These are phyloP conservation scores for Enteromius unitaeniatus DNA, from an alignment of 2,797 vertebrate species.

Conservation along the genomic window DNA sequence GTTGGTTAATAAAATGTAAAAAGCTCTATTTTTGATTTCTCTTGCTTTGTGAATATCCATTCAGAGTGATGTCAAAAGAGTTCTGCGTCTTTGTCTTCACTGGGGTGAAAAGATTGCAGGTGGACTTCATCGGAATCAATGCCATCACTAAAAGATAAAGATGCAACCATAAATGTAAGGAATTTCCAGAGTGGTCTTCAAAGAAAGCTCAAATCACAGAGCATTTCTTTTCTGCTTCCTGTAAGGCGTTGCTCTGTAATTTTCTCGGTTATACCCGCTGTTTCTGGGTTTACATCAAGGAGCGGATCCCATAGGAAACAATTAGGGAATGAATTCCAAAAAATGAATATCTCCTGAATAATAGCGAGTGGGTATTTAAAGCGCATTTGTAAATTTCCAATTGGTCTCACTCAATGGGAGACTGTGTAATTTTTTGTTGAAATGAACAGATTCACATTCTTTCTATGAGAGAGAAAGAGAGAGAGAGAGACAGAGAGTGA, in stretches of 20 bases:
- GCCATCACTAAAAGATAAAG: slow-evolving; percentile 69
- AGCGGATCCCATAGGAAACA: slow-evolving; percentile 56
- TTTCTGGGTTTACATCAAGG: slow-evolving; percentile 69
- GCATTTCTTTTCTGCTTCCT: slow-evolving; percentile 63
- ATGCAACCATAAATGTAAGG: slow-evolving; percentile 75
- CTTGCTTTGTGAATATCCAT: not conserved
- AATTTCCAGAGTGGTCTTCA: slow-evolving; percentile 62
- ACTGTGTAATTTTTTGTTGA: not conserved
- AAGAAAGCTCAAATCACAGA: slow-evolving; percentile 69
- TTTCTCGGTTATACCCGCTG: slow-evolving; percentile 68
- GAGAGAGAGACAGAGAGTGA: slow-evolving; percentile 62
- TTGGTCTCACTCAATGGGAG: slow-evolving; percentile 34
- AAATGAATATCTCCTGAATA: slow-evolving; percentile 62
- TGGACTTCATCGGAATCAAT: slow-evolving; percentile 74
- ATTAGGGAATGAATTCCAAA: slow-evolving; percentile 25
- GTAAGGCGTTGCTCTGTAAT: slow-evolving; percentile 69
- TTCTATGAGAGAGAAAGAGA: slow-evolving; percentile 50
- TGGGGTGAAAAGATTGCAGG: slow-evolving; percentile 69
- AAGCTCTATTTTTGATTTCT: not conserved
- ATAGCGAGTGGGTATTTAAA: slow-evolving; percentile 72
- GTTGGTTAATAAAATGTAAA: slow-evolving; percentile 29
- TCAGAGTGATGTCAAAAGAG: slow-evolving; percentile 52
- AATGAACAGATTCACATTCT: slow-evolving; percentile 14
- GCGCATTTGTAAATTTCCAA: slow-evolving; percentile 71
- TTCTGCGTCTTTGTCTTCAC: slow-evolving; percentile 70